These are phyloP conservation scores for Lacerta agilis DNA, from an alignment of 2,797 vertebrate species.

Conservation along the genomic window DNA sequence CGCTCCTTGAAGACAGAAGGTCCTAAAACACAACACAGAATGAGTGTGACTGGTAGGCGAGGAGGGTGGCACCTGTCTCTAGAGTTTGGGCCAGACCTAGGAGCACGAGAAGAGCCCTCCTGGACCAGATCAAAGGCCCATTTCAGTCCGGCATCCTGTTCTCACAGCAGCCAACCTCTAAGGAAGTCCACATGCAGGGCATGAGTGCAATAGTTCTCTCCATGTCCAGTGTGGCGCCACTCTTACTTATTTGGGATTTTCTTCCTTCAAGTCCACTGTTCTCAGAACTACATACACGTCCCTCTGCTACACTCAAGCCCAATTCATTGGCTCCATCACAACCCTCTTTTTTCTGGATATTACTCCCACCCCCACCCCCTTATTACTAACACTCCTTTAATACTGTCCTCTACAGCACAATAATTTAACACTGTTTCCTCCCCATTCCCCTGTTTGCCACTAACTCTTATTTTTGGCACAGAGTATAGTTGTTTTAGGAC, in stretches of 20 bases:
- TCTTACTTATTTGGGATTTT: not conserved
- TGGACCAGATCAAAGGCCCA: not conserved
- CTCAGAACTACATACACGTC: not conserved
- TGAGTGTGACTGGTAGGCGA: constrained; percentile 12
- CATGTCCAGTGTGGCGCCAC: too few relatives aligned
- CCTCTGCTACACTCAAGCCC: not conserved
- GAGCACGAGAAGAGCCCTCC: not conserved
- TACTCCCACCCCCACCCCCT: not conserved
- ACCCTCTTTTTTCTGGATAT: not conserved
- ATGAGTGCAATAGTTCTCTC: not conserved
- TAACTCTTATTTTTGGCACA: not conserved
- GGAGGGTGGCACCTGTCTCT: too few relatives aligned
- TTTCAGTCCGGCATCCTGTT: not conserved
- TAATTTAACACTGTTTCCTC: not conserved
- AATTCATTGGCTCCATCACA: not conserved
- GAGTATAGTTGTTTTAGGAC: too few relatives aligned
- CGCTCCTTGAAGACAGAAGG: constrained; percentile 91
- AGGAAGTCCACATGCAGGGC: not conserved
- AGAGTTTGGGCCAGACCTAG: not conserved
- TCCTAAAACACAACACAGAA: constrained; percentile 81
- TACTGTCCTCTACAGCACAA: not conserved
- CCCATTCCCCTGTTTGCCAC: too few relatives aligned
- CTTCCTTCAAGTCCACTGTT: not conserved
- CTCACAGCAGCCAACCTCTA: not conserved
- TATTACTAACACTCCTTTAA: not conserved